Evolutionary conservation across 2,113 vertebrate species (phyloP), one percentile per base, ranked within the genome.

Genomic region (Lasiurus cinereus): DNA sequence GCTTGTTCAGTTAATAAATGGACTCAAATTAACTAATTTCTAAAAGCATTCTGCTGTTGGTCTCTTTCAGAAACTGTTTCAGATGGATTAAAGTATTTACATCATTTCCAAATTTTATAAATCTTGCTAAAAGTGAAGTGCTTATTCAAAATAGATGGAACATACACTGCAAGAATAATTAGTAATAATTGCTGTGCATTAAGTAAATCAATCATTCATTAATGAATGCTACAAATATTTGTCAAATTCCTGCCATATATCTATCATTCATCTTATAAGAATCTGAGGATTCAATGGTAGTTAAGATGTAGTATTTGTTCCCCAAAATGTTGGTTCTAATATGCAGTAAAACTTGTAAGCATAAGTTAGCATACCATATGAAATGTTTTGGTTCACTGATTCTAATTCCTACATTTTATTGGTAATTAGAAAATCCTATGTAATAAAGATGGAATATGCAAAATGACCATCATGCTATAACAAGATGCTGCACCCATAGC

Each of bases 1-100:
- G 48, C 84, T 92, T 90, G n/a, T 93, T 96, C 90, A 52, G 46
- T 94, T 97, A 96, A 88, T 82, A 90, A 96, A 94, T 50, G 56
- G 73, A 88, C 33, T 36, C 39, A 92, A 92, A 77, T 94, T 95
- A 96, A 95, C 43, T 56, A 56, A 93, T 66, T 90, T 92, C 62
- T 72, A 88, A 85, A 16, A 88, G 48, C 59, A 82, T 46, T 72
- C 46, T 88, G 36, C 54, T 66, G 31, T 89, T 72, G 70, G 43
- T 90, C 22, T 91, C 36, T 92, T 94, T 76, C 52, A 84, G 31
- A 91, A 89, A 90, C 70, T 62, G 13, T 78, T 93, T 84, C 52
- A 50, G 16, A 83, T 77, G 48, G n/a, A 78, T 85, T 84, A 83
- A 93, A 91, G 24, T 80, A 89, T 83, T 96, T 89, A 80, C 5